Evolutionary conservation across 2,888 invertebrate genomes (phyloP), one percentile per base, ranked within the genome.

Genomic region (Callinectes sapidus): DNA sequence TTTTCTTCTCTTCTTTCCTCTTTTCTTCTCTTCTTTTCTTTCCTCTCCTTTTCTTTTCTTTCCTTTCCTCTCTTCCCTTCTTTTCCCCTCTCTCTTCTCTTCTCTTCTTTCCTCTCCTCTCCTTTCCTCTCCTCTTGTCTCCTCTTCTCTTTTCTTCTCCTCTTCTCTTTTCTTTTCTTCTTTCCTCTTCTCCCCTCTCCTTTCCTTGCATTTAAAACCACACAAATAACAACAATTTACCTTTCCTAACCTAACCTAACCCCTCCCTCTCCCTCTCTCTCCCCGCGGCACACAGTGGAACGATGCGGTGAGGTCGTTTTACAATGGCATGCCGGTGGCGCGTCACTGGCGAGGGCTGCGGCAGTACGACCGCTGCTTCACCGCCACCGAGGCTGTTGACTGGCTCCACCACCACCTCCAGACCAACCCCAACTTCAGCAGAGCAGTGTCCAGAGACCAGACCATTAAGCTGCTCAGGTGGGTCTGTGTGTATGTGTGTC

Each of bases 281-380:
- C 35, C 2, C 61, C 1, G 23, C 39, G 3, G 14, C 13, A n/a
- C 95, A 87, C 95, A 96, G 96, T 96, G 96, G 96, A 96, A 96
- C 95, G 96, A 96, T 94, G 95, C 96, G n/a, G 95, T 96, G 28
- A 94, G 95, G 54, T 95, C 95, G 13, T 96, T 96, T 94, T 95
- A 95, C 55, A 95, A 95, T 93, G 96, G 96, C 48, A 95, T 96
- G 95, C 96, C 96, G 3, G 94, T 96, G 42, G 96, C 96, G 48
- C 95, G 96, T 89, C 96, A 96, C 94, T 95, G 96, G 89, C 95
- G 96, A 42, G 96, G 96, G 90, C 95, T 96, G 95, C 95, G 95
- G 94, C 95, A 95, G 2, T 96, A 96, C 95, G 96, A 96, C 87
- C 95, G 96, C 92, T 96, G 96, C 94, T 96, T 96, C 95, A 95